Evolutionary conservation across 2,888 invertebrate genomes (phyloP).

Genomic region (Tryphoninae sp.): DNA sequence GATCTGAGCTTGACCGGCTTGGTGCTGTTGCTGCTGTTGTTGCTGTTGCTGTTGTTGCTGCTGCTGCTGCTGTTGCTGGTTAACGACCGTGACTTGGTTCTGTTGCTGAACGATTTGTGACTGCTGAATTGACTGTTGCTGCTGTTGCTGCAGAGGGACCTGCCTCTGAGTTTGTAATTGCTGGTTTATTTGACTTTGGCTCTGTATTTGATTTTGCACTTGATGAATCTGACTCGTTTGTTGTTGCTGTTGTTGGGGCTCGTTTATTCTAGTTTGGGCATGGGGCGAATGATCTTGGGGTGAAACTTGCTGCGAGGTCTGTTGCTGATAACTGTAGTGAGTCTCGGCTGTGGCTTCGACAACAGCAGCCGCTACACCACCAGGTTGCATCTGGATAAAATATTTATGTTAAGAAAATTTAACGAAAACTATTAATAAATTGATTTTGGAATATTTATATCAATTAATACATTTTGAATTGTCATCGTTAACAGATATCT

Average conservation of each 20-base stretch:
- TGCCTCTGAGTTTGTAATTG: slow-evolving; percentile 72
- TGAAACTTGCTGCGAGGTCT: slow-evolving; percentile 77
- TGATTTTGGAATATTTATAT: background rate
- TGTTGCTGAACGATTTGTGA: slow-evolving; percentile 68
- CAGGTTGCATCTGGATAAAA: slow-evolving; percentile 76
- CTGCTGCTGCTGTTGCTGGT: slow-evolving; percentile 74
- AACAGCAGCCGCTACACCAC: slow-evolving; percentile 79
- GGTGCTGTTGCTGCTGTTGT: slow-evolving; percentile 75
- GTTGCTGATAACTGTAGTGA: slow-evolving; percentile 80
- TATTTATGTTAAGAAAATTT: background rate
- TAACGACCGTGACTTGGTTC: slow-evolving; percentile 76
- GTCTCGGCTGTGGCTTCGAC: slow-evolving; percentile 80
- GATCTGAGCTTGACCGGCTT: slow-evolving; percentile 78
- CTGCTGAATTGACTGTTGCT: slow-evolving; percentile 69
- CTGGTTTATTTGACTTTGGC: slow-evolving; percentile 77
- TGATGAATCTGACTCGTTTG: slow-evolving; percentile 79
- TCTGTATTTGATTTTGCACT: slow-evolving; percentile 77
- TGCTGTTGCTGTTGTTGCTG: slow-evolving; percentile 74
- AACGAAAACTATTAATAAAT: background rate
- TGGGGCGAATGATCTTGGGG: slow-evolving; percentile 75
- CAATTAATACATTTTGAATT: background rate
- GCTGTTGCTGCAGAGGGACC: slow-evolving; percentile 76
- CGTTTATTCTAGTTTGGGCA: slow-evolving; percentile 75
- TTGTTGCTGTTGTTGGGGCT: slow-evolving; percentile 70
- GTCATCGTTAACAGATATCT: background rate